phyloP scores from a whole-genome alignment of 2,797 vertebrate genomes.

The Pristis pectinata region DNA sequence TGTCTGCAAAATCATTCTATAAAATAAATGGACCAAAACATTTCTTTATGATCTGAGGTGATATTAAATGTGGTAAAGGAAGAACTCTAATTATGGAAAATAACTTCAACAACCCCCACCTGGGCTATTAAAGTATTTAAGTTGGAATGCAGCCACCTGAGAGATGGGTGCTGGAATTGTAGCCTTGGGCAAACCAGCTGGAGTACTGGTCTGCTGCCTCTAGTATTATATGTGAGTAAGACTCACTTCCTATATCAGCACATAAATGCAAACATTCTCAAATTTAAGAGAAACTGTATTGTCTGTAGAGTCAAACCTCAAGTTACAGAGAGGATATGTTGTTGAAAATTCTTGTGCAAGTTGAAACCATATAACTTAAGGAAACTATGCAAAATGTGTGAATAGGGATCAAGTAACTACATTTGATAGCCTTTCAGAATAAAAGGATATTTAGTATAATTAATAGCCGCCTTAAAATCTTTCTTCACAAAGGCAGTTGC shows the following conservation, averaged over 20 bases:
- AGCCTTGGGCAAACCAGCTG: conserved; percentile 25
- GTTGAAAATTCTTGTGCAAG: no score
- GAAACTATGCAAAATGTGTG: no score
- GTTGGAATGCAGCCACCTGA: conserved; percentile 20
- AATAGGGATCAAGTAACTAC: no score
- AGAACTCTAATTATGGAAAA: conserved; percentile 6
- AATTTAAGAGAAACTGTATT: not conserved
- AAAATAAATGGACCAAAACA: conserved; percentile 28
- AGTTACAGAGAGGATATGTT: no score
- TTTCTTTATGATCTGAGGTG: conserved; percentile 16
- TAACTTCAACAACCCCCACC: conserved; percentile 4
- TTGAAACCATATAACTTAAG: no score
- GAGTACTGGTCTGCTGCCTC: not conserved
- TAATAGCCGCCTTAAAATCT: no score
- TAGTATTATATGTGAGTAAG: not conserved
- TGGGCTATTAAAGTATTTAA: conserved; percentile 4
- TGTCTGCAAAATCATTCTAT: conserved; percentile 22
- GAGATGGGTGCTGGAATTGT: not conserved
- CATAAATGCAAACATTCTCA: not conserved
- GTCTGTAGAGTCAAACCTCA: not conserved
- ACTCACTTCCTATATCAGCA: not conserved
- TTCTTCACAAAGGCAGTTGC: no score
- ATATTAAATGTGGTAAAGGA: conserved; percentile 15
- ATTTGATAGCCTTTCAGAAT: no score
- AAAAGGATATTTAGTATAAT: no score